phyloP scores from a whole-genome alignment of 1,140 invertebrate genomes.

The Ganaspis sp. region DNA sequence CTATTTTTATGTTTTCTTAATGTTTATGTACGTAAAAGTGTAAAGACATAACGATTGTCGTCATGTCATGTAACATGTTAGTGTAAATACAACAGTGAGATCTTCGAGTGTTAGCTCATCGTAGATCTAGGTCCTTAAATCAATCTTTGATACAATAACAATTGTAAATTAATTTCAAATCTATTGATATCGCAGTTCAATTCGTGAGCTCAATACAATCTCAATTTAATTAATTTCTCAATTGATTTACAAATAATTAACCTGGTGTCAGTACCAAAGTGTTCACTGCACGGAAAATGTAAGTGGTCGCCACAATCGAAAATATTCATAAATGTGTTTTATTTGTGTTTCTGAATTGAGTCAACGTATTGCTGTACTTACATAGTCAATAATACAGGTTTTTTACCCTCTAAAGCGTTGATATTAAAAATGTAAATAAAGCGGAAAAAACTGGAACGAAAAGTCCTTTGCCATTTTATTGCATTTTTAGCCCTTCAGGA shows the following conservation, averaged over 20 bases:
- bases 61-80: conserved; percentile 49
- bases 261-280: conserved; percentile 50
- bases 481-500: no score
- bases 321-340: no score
- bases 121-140: conserved; percentile 39
- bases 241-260: not conserved
- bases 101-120: conserved; percentile 43
- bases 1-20: conserved; percentile 31
- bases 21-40: conserved; percentile 38
- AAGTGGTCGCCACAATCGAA: no score
- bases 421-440: no score
- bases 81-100: conserved; percentile 60
- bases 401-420: no score
- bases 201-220: conserved; percentile 30
- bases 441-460: no score
- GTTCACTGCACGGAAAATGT: conserved; percentile 47
- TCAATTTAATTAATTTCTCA: conserved; percentile 21
- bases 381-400: no score
- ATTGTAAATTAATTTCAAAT: conserved; percentile 55
- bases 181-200: conserved; percentile 33
- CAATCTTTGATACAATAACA: conserved; percentile 35
- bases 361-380: no score
- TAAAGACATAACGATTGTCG: conserved; percentile 41
- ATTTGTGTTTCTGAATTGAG: no score
- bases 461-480: no score